Conservation (phyloP, 2,113 vertebrate species). For the Zingel zingel region DNA sequence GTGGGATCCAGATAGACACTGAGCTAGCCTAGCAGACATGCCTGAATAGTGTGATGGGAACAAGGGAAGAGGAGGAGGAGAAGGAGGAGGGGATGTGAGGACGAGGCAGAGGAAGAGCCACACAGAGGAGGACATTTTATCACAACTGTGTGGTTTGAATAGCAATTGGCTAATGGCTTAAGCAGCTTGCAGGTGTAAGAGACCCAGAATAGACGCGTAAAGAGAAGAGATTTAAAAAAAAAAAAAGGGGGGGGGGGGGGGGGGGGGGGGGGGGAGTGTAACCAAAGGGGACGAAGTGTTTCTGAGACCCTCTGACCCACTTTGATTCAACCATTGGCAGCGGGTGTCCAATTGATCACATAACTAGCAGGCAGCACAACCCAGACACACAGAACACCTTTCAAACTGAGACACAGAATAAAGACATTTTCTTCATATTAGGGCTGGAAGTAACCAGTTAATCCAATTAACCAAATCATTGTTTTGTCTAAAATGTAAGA, state of each 20-base stretch:
- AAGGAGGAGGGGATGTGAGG: slow-evolving; percentile 54
- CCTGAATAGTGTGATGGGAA: slow-evolving; percentile 59
- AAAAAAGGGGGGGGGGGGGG: too few relatives aligned
- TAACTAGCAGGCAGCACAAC: slow-evolving; percentile 21
- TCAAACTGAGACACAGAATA: slow-evolving; percentile 2
- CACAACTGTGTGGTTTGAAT: slow-evolving; percentile 69
- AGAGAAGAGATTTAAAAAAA: slow-evolving; percentile 32
- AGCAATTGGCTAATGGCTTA: slow-evolving; percentile 60
- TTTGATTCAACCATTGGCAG: slow-evolving; percentile 65
- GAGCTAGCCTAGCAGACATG: slow-evolving; percentile 48
- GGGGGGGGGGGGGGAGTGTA: too few relatives aligned
- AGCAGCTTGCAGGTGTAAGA: slow-evolving; percentile 73
- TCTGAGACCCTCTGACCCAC: slow-evolving; percentile 69
- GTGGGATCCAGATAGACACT: slow-evolving; percentile 62
- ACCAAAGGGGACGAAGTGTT: slow-evolving; percentile 52
- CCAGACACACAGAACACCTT: slow-evolving; percentile 38
- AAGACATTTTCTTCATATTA: slow-evolving; percentile 13
- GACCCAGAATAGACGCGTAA: slow-evolving; percentile 41
- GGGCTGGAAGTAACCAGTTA: not conserved
- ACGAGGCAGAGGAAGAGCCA: slow-evolving; percentile 69
- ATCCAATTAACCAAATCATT: not conserved
- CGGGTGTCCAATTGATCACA: slow-evolving; percentile 53
- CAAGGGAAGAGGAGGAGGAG: slow-evolving; percentile 17
- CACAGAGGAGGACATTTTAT: slow-evolving; percentile 77
- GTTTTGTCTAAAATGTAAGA: not conserved